These are phyloP conservation scores for Mirza zaza DNA, from an alignment of 2,113 vertebrate species.

Conservation along the genomic window DNA sequence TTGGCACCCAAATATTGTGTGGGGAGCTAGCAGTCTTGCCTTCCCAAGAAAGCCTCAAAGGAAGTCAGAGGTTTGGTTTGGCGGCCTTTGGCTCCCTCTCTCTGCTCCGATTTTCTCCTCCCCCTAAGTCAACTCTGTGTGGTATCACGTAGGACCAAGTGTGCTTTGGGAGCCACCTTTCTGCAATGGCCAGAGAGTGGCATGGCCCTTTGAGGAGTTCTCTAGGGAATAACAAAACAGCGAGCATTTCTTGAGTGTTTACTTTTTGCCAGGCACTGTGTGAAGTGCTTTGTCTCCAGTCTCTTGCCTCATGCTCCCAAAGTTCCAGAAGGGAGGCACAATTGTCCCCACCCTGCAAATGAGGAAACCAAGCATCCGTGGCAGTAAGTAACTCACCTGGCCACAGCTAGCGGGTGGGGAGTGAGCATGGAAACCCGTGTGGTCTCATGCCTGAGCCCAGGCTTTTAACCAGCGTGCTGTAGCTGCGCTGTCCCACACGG, in stretches of 20 bases:
- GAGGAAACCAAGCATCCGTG: rapidly evolving
- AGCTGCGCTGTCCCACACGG: rapidly evolving
- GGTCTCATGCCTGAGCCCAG: not conserved
- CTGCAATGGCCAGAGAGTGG: not conserved
- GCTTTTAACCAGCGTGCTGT: not conserved
- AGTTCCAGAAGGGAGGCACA: not conserved
- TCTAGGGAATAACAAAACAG: not conserved
- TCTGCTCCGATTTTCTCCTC: not conserved
- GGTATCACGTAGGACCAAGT: not conserved
- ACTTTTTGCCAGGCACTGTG: not conserved
- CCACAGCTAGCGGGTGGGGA: not conserved
- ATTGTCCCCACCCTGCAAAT: not conserved
- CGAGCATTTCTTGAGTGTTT: not conserved
- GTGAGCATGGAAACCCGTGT: not conserved
- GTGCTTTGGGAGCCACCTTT: not conserved
- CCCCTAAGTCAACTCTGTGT: not conserved
- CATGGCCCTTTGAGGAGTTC: not conserved
- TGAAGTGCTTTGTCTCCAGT: not conserved
- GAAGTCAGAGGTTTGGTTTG: not conserved
- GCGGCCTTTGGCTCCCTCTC: not conserved
- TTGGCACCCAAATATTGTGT: not conserved
- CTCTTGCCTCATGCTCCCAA: not conserved
- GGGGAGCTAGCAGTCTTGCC: too few relatives aligned
- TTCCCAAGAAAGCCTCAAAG: not conserved
- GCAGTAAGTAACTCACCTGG: too few relatives aligned